A percentile compares a stretch with the other conserved stretches of the same genome.
Conservation (phyloP, 2,113 vertebrate genomes). For the Pangasianodon hypophthalmus region DNA sequence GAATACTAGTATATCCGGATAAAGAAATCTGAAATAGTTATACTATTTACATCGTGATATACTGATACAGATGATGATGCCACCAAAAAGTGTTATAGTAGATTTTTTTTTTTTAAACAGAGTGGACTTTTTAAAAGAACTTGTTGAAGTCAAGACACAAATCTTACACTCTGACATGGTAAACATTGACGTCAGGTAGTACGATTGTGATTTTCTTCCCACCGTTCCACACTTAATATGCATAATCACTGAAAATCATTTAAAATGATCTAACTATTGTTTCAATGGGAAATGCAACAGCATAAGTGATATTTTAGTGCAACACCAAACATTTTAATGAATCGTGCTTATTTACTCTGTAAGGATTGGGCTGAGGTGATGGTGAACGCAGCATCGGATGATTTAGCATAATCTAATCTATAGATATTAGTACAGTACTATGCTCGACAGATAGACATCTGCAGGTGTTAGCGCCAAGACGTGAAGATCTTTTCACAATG, state of each 20-base stretch:
- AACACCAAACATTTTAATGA: background rate
- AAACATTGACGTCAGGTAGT: background rate
- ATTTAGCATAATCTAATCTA: slow-evolving; percentile 24
- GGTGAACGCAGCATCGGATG: slow-evolving; percentile 19
- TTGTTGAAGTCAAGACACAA: background rate
- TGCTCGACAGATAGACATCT: background rate
- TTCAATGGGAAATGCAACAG: slow-evolving; percentile 13
- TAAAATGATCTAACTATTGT: background rate
- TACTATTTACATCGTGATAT: background rate
- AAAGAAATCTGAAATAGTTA: background rate
- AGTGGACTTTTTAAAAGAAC: background rate
- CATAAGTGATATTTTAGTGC: background rate
- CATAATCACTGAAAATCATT: background rate
- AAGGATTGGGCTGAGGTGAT: background rate
- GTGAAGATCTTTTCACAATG: slow-evolving; percentile 8
- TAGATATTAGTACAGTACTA: slow-evolving; percentile 20
- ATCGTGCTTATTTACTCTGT: background rate
- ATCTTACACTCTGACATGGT: background rate
- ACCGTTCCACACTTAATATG: background rate
- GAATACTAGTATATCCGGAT: background rate
- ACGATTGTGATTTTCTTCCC: background rate
- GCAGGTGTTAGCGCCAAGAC: background rate
- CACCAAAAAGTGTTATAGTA: background rate
- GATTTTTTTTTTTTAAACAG: background rate
- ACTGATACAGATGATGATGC: background rate